These are phyloP conservation scores for Fistularia commersonii DNA, from an alignment of 2,797 vertebrate genomes.

Conservation along the genomic window DNA sequence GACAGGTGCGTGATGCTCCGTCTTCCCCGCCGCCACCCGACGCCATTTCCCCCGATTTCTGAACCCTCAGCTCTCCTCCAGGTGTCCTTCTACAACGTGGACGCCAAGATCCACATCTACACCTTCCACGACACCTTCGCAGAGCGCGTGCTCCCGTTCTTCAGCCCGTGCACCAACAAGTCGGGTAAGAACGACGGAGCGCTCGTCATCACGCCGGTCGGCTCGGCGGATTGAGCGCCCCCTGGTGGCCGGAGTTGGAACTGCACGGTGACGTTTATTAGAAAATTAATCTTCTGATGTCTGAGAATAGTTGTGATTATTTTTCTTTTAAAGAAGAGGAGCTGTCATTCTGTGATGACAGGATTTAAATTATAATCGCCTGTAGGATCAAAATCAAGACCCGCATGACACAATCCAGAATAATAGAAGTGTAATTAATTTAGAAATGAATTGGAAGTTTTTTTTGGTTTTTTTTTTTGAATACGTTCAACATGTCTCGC, in stretches of 20 bases:
- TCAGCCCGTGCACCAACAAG: slow-evolving; percentile 74
- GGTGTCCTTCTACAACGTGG: slow-evolving; percentile 76
- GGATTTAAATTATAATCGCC: no score
- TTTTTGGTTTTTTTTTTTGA: no score
- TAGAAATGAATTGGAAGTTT: no score
- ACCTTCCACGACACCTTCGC: slow-evolving; percentile 67
- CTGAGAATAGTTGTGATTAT: no score
- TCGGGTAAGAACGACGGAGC: slow-evolving; percentile 70
- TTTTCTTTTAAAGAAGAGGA: neutral
- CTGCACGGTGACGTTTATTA: neutral
- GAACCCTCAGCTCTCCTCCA: slow-evolving; percentile 22
- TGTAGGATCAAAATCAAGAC: no score
- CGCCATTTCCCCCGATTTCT: no score
- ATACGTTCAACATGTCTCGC: no score
- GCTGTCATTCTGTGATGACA: no score
- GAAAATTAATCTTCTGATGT: no score
- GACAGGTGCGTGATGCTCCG: slow-evolving; percentile 58
- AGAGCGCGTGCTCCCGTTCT: slow-evolving; percentile 68
- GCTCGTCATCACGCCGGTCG: slow-evolving; percentile 62
- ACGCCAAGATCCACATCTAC: slow-evolving; percentile 70
- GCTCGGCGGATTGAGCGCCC: slow-evolving; percentile 14
- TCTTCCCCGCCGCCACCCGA: no score
- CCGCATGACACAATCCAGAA: no score
- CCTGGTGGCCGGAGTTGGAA: neutral
- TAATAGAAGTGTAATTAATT: no score